These are phyloP conservation scores for Cyclina sinensis DNA, from an alignment of 1,140 invertebrate genomes.

Conservation along the genomic window DNA sequence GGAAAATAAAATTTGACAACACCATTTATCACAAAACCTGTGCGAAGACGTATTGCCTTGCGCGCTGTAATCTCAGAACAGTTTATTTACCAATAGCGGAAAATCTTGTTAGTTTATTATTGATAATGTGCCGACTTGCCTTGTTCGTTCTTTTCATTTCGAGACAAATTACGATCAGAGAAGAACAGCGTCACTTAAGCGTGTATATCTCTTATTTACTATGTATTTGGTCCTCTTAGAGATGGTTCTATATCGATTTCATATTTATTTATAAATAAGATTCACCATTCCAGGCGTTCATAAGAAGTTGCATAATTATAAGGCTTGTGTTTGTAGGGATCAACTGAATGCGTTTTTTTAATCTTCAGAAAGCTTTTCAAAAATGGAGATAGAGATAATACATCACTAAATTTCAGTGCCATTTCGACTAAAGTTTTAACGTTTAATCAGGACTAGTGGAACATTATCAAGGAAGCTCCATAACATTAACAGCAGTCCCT, in stretches of 20 bases:
- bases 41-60: neutral
- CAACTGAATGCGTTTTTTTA: neutral
- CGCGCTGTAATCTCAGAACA: neutral
- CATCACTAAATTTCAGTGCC: too few species aligned
- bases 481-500: neutral
- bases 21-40: neutral
- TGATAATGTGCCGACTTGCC: neutral
- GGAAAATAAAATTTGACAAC: conserved; percentile 2
- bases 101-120: conserved; percentile 20
- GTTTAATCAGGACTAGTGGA: too few species aligned
- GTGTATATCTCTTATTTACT: conserved; percentile 3
- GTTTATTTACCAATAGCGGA: neutral
- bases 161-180: neutral
- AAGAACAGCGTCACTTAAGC: neutral
- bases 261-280: neutral
- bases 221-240: neutral
- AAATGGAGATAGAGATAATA: too few species aligned
- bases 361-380: neutral
- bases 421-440: too few species aligned
- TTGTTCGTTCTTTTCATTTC: neutral
- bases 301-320: neutral
- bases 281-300: neutral
- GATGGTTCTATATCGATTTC: neutral
- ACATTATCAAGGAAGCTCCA: too few species aligned
- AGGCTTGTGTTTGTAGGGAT: neutral